Conservation (phyloP, 1,140 invertebrate genomes). For the Anastrepha obliqua region DNA sequence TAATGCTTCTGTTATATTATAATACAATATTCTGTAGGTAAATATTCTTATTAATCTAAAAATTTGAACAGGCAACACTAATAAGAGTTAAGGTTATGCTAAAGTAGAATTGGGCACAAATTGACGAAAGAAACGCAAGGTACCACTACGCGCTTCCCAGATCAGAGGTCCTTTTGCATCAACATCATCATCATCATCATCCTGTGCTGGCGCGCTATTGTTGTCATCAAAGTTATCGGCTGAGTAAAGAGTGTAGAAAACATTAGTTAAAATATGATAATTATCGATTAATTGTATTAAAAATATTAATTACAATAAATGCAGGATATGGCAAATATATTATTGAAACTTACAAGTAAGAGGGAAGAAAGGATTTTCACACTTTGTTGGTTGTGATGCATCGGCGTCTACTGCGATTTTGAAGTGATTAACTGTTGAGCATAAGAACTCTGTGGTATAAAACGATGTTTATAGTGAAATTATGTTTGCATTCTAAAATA, state of each 20-base stretch:
- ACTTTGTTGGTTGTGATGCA: background rate
- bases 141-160: background rate
- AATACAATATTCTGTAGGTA: too few species aligned
- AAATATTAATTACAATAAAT: background rate
- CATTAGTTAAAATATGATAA: too few species aligned
- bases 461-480: background rate
- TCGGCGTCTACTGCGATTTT: background rate
- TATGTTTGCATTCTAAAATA: background rate
- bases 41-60: too few species aligned
- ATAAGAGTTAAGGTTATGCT: too few species aligned
- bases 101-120: too few species aligned
- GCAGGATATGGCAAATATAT: too few species aligned
- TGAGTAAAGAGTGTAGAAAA: background rate
- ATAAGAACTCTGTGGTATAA: background rate
- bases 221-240: conserved; percentile 6
- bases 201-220: background rate
- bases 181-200: background rate
- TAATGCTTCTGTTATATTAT: too few species aligned
- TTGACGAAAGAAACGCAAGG: too few species aligned
- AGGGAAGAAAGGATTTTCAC: background rate
- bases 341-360: background rate
- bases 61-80: too few species aligned
- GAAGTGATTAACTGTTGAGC: background rate
- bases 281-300: background rate
- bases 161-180: background rate